phyloP scores from a whole-genome alignment of 2,113 vertebrate genomes.

The Myanophis thanlyinensis region DNA sequence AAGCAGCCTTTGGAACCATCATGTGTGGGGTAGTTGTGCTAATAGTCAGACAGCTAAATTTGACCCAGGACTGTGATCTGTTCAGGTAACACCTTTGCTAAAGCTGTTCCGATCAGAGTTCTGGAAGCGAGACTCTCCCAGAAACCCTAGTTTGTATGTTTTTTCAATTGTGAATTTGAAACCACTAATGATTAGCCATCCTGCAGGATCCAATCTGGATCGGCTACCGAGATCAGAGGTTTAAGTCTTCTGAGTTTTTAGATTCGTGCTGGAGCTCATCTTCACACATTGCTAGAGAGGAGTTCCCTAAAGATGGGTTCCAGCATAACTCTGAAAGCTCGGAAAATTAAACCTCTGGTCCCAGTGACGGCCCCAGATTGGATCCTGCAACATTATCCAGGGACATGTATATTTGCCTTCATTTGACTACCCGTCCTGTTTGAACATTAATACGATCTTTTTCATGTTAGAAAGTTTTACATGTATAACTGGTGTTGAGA shows the following conservation, averaged over 20 bases:
- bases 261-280: too few species aligned
- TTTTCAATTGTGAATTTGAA: neutral
- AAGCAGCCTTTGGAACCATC: neutral
- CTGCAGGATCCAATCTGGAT: neutral
- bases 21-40: neutral
- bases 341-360: too few species aligned
- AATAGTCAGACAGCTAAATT: neutral
- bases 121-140: neutral
- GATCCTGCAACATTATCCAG: too few species aligned
- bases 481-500: neutral
- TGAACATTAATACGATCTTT: neutral
- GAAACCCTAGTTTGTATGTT: neutral
- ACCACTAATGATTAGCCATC: neutral
- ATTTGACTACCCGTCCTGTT: too few species aligned
- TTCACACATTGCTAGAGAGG: too few species aligned
- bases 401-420: too few species aligned
- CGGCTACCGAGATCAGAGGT: too few species aligned
- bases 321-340: too few species aligned
- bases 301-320: too few species aligned
- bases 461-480: neutral
- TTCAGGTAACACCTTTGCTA: neutral
- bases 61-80: neutral
- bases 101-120: neutral
- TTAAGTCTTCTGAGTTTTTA: too few species aligned
- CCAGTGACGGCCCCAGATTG: too few species aligned